Evolutionary conservation across 2,888 invertebrate genomes (phyloP).

Genomic region (Alloplasta piceator): DNA sequence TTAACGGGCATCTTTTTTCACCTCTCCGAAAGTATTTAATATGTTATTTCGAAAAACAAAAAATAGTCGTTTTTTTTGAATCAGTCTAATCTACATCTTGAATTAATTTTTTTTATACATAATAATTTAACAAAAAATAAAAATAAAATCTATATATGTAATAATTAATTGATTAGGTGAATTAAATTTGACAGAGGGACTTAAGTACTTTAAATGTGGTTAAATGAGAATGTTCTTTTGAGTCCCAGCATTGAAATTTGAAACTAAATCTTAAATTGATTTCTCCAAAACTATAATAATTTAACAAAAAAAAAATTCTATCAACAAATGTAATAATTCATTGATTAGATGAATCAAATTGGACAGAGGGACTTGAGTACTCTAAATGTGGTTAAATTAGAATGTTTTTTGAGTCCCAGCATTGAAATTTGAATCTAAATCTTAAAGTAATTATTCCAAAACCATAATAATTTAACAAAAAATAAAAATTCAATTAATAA

Average conservation of each 20-base stretch:
- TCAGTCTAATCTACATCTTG: too few species aligned
- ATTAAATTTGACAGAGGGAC: too few species aligned
- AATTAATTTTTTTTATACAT: background rate
- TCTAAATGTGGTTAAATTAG: constrained; percentile 44
- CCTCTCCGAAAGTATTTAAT: too few species aligned
- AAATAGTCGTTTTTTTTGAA: too few species aligned
- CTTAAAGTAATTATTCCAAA: background rate
- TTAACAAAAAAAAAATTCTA: background rate
- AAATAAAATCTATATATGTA: background rate
- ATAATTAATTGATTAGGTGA: too few species aligned
- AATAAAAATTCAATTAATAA: background rate
- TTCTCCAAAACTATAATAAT: background rate
- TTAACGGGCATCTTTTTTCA: too few species aligned
- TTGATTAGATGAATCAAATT: too few species aligned
- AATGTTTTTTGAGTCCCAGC: constrained; percentile 19
- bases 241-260: constrained; percentile 9
- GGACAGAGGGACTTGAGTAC: too few species aligned
- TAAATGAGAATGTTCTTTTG: constrained; percentile 33
- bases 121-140: background rate
- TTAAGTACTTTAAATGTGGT: too few species aligned
- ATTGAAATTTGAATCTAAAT: constrained; percentile 2
- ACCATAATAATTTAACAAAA: background rate
- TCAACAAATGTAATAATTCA: background rate
- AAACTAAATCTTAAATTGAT: background rate
- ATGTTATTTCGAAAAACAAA: too few species aligned